These are phyloP conservation scores for Suncus etruscus DNA, from an alignment of 2,113 vertebrate species.

Conservation along the genomic window DNA sequence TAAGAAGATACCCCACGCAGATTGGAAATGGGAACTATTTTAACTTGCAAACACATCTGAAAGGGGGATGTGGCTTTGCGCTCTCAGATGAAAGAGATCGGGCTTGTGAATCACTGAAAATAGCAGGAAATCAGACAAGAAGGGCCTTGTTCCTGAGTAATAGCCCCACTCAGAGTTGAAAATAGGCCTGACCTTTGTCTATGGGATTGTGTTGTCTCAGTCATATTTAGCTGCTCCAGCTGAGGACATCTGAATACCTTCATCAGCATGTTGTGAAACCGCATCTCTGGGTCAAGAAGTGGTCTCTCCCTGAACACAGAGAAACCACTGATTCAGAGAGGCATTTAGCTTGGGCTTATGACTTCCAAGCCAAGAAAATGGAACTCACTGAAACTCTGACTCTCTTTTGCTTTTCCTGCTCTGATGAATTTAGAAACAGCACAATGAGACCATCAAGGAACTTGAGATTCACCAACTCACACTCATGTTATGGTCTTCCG, in stretches of 20 bases:
- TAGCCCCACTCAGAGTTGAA: conserved; percentile 75
- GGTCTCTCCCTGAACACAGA: conserved; percentile 63
- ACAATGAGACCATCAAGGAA: conserved; percentile 23
- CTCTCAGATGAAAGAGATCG: conserved; percentile 73
- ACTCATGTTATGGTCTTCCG: background rate
- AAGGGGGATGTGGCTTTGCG: conserved; percentile 44
- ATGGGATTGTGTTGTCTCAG: conserved; percentile 44
- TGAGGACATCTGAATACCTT: conserved; percentile 67
- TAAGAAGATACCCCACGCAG: conserved; percentile 52
- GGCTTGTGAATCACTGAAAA: conserved; percentile 79
- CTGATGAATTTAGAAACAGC: conserved; percentile 47
- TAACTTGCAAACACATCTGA: conserved; percentile 70
- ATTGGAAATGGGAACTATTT: conserved; percentile 60
- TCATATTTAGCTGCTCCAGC: conserved; percentile 55
- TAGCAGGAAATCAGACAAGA: conserved; percentile 76
- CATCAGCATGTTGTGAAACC: conserved; percentile 62
- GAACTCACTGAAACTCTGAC: conserved; percentile 34
- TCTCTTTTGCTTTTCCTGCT: background rate
- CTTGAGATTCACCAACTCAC: background rate
- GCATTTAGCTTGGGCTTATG: background rate
- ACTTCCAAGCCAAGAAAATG: conserved; percentile 55
- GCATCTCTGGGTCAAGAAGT: conserved; percentile 53
- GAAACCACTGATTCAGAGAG: conserved; percentile 23
- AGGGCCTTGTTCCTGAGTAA: conserved; percentile 76
- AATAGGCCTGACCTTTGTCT: conserved; percentile 82